These are phyloP conservation scores for Cantharis nigra DNA, from an alignment of 2,888 invertebrate genomes.

Conservation along the genomic window DNA sequence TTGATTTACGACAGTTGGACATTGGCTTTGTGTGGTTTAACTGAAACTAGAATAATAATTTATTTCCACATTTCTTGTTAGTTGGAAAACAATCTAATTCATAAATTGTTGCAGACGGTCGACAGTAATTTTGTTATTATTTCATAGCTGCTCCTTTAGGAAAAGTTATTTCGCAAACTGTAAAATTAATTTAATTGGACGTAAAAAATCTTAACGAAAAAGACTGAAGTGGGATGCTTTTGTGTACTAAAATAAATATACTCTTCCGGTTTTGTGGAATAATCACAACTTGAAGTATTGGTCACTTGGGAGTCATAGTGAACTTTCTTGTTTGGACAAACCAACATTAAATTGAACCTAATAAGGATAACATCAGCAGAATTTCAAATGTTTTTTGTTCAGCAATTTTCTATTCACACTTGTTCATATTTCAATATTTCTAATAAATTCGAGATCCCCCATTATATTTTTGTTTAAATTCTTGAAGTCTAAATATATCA, in stretches of 20 bases:
- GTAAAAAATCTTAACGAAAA: not conserved
- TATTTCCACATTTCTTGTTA: constrained; percentile 2
- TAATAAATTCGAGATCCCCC: not conserved
- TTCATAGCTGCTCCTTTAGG: not conserved
- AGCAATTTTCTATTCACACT: not conserved
- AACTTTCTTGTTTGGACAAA: constrained; percentile 21
- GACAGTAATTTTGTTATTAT: not conserved
- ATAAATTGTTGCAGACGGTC: not conserved
- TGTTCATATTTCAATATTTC: not conserved
- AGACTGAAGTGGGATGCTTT: constrained; percentile 1
- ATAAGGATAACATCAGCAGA: not conserved
- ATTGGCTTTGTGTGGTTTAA: constrained; percentile 13
- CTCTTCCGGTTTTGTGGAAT: constrained; percentile 23
- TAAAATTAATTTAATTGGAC: not conserved
- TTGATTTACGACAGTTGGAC: constrained; percentile 12
- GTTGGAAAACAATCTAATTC: not conserved
- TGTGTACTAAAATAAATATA: constrained; percentile 14
- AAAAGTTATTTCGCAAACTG: not conserved
- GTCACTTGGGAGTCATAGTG: constrained; percentile 22
- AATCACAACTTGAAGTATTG: constrained; percentile 23
- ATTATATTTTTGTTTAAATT: no score
- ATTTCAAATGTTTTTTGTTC: not conserved
- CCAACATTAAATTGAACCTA: constrained; percentile 10
- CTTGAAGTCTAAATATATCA: no score
- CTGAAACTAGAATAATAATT: constrained; percentile 11